Evolutionary conservation across 37 sponge, comb jelly and placozoan species (phyloP).

Genomic region (Cliona cf. orientalis): DNA sequence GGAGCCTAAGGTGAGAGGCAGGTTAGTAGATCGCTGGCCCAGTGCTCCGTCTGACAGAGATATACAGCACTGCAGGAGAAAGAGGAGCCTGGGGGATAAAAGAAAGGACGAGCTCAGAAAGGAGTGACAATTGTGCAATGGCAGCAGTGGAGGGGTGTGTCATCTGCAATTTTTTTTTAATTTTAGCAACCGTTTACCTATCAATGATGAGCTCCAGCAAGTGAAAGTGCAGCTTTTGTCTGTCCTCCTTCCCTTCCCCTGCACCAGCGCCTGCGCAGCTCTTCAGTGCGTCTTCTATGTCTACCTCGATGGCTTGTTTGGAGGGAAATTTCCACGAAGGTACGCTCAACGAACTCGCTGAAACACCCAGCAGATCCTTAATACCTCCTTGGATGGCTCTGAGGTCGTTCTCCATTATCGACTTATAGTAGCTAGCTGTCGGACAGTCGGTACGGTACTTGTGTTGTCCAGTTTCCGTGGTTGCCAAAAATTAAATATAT

Average conservation of each 20-base stretch:
- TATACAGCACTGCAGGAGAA: conserved; percentile 52
- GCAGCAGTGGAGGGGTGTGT: neutral
- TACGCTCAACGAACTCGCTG: conserved; percentile 1
- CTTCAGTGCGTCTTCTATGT: conserved; percentile 33
- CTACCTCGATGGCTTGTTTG: conserved; percentile 24
- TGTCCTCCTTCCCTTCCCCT: neutral
- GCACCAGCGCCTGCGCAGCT: neutral
- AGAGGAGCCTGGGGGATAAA: conserved; percentile 22
- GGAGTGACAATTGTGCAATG: neutral
- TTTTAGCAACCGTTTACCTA: conserved; percentile 20
- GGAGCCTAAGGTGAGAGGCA: conserved; percentile 62
- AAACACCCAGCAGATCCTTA: conserved; percentile 16
- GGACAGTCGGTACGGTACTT: neutral
- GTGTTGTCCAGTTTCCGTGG: no score
- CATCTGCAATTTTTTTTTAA: neutral
- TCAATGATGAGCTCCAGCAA: conserved; percentile 58
- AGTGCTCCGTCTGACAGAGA: conserved; percentile 6
- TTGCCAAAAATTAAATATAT: no score
- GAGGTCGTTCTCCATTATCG: conserved; percentile 24
- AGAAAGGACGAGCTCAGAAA: neutral
- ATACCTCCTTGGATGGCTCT: conserved; percentile 8
- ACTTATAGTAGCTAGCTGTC: neutral
- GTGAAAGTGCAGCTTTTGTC: neutral
- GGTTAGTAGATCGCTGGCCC: neutral
- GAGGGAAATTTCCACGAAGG: conserved; percentile 81